Base-by-base conservation (phyloP, 2,888 invertebrate genomes). In the Euzophera pinguis region DNA sequence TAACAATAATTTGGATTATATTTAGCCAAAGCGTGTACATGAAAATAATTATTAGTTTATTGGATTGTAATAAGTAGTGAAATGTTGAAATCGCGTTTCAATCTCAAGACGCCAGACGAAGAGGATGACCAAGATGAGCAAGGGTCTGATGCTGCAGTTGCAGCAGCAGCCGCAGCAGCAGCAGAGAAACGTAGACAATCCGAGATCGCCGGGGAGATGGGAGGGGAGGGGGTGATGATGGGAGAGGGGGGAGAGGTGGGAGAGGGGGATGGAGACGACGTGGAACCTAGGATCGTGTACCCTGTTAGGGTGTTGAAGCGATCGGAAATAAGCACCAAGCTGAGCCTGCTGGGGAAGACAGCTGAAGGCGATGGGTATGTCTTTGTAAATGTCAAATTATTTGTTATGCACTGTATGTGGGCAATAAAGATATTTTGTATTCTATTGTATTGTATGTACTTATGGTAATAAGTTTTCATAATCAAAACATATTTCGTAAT, bases 311-410 rank as follows among this genome's bases (percentile, higher is more conserved):
- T 50, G 17, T 69, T 90, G 1, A 66, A 75, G 1, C 67, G 61
- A 39, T 67, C 78, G 0, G 87, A 90, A 52, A 72, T 90, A 27
- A 72, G 80, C 54, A 57, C 73, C 0, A 66, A 84, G n/a, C 74
- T 91, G 2, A 80, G 84, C 54, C 56, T 81, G 38, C 68, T 91
- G 3, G 91, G 91, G 4, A 89, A 85, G 62, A 88, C 85, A 0
- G 88, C 87, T 14, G 81, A 78, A 0, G 91, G 90, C 6, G 87
- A 90, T 49, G 88, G 87, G 90, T 90, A 64, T 62, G 60, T 27
- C 29, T 29, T 13, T 1, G 22, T 22, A n/a, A n/a, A n/a, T n/a
- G n/a, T n/a, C n/a, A n/a, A n/a, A n/a, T n/a, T n/a, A n/a, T n/a
- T n/a, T n/a, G n/a, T n/a, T n/a, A n/a, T n/a, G n/a, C n/a, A n/a